Conservation (phyloP, 2,888 invertebrate genomes). For the Ditula angustiorana region DNA sequence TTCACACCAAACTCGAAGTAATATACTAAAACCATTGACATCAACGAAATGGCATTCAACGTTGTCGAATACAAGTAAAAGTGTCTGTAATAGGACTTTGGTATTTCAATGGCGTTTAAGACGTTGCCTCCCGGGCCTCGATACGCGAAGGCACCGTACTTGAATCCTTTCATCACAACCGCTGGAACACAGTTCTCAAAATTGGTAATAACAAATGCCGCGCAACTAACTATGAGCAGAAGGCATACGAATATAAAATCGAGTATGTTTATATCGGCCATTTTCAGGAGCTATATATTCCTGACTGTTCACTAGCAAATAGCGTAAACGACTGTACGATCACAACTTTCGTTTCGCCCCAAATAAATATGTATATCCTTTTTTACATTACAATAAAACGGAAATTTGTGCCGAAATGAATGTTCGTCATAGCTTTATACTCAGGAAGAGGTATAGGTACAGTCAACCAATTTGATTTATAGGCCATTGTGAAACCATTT, state of each 20-base stretch:
- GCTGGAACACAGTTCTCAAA: conserved; percentile 88
- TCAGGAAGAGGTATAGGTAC: too few relatives aligned
- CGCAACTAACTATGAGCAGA: conserved; percentile 76
- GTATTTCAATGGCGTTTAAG: conserved; percentile 87
- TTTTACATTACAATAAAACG: too few relatives aligned
- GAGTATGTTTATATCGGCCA: conserved; percentile 75
- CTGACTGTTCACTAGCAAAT: too few relatives aligned
- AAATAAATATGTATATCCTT: too few relatives aligned
- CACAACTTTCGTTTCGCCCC: too few relatives aligned
- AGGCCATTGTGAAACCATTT: too few relatives aligned
- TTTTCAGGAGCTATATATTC: too few relatives aligned
- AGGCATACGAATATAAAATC: conserved; percentile 75
- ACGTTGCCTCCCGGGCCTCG: conserved; percentile 79
- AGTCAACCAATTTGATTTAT: too few relatives aligned
- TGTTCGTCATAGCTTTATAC: too few relatives aligned
- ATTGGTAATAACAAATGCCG: conserved; percentile 87
- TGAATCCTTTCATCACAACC: conserved; percentile 87
- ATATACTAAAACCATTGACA: conserved; percentile 81
- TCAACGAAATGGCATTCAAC: conserved; percentile 79
- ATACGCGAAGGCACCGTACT: conserved; percentile 90
- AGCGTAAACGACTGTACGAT: too few relatives aligned
- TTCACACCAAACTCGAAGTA: conserved; percentile 78
- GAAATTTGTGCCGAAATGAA: too few relatives aligned
- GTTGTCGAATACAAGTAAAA: conserved; percentile 90
- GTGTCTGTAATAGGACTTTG: conserved; percentile 92